Evolutionary conservation across 2,888 invertebrate genomes (phyloP).

Genomic region (Zele albiditarsus): DNA sequence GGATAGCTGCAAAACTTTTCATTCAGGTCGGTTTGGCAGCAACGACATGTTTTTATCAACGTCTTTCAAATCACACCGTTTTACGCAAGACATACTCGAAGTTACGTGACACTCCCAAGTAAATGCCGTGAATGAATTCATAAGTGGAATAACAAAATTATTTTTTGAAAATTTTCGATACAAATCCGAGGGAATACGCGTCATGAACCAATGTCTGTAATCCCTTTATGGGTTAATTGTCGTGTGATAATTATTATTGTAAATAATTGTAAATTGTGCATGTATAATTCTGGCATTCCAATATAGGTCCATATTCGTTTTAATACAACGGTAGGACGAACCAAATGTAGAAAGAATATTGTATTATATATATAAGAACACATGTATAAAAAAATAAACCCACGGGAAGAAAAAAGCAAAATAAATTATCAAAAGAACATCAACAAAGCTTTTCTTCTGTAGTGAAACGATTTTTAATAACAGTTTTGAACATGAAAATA

Average conservation of each 20-base stretch:
- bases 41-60: too few species aligned
- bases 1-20: too few species aligned
- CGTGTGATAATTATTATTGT: not conserved
- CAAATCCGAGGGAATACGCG: too few species aligned
- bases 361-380: not conserved
- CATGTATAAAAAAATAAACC: not conserved
- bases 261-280: constrained; percentile 2
- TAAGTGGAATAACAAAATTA: too few species aligned
- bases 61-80: too few species aligned
- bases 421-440: not conserved
- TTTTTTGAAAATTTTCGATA: too few species aligned
- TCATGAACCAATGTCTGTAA: too few species aligned
- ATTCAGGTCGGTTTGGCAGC: too few species aligned
- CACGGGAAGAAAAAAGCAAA: not conserved
- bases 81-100: too few species aligned
- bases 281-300: not conserved
- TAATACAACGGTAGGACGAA: not conserved
- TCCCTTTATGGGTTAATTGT: not conserved
- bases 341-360: not conserved
- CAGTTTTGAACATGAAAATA: constrained; percentile 12
- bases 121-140: too few species aligned
- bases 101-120: too few species aligned
- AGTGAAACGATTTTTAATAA: not conserved
- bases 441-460: not conserved
- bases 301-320: not conserved